Evolutionary conservation across 2,888 invertebrate genomes (phyloP).

Genomic region (Spilosoma lubricipeda): DNA sequence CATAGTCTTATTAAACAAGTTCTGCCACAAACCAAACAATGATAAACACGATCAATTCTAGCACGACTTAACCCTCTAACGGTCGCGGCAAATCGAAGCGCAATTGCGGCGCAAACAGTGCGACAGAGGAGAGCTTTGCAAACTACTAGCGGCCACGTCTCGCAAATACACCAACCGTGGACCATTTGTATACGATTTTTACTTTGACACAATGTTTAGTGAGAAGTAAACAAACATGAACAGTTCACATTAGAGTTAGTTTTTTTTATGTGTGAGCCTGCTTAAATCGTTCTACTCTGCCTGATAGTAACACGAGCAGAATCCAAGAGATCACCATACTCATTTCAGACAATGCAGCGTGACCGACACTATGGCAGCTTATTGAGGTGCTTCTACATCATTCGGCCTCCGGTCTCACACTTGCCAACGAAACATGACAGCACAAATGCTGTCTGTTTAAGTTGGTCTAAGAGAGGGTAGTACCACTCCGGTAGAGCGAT

Average conservation of each 20-base stretch:
- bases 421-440: too few relatives aligned
- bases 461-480: too few relatives aligned
- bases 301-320: too few relatives aligned
- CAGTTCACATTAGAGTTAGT: background rate
- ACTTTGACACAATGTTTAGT: background rate
- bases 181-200: conserved; percentile 7
- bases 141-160: conserved; percentile 37
- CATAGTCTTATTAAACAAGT: background rate
- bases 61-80: conserved; percentile 38
- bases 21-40: conserved; percentile 5
- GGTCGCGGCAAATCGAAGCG: conserved; percentile 39
- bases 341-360: too few relatives aligned
- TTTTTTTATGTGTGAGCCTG: background rate
- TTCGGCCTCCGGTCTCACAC: too few relatives aligned
- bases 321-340: too few relatives aligned
- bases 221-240: background rate
- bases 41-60: conserved; percentile 36
- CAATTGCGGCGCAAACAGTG: conserved; percentile 51
- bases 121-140: conserved; percentile 44
- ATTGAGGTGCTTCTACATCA: too few relatives aligned
- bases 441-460: too few relatives aligned
- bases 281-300: too few relatives aligned
- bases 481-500: too few relatives aligned
- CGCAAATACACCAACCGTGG: conserved; percentile 31
- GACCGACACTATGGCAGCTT: too few relatives aligned